phyloP scores from a whole-genome alignment of 2,888 invertebrate genomes.

The Tinea trinotella region DNA sequence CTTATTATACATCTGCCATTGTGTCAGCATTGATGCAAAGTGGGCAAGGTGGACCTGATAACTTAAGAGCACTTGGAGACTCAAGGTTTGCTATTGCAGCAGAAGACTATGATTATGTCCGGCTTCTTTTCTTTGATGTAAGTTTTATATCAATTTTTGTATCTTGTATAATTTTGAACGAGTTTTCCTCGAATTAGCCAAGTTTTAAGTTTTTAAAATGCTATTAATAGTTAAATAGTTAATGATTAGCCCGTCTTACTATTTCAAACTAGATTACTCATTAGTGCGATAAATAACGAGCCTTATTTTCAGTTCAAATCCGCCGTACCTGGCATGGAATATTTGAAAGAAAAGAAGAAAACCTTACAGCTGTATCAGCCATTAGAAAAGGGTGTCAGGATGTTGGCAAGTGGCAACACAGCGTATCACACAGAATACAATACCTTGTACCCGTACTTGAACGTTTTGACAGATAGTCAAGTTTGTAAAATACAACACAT shows the following conservation, averaged over 20 bases:
- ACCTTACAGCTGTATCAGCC: constrained; percentile 44
- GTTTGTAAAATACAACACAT: constrained; percentile 50
- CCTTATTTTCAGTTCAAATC: constrained; percentile 45
- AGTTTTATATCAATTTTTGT: constrained; percentile 11
- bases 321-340: constrained; percentile 46
- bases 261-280: too few relatives aligned
- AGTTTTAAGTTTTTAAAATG: not conserved
- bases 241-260: not conserved
- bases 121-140: constrained; percentile 48
- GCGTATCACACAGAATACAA: constrained; percentile 56
- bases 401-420: constrained; percentile 40
- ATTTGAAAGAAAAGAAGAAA: constrained; percentile 49
- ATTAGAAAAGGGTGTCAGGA: constrained; percentile 37
- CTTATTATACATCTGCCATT: constrained; percentile 57
- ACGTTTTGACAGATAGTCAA: constrained; percentile 43
- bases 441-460: constrained; percentile 45
- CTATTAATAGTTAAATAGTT: not conserved
- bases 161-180: too few relatives aligned
- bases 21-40: constrained; percentile 54
- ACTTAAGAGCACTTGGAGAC: constrained; percentile 42
- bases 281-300: too few relatives aligned
- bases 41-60: constrained; percentile 41
- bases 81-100: constrained; percentile 50
- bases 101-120: constrained; percentile 48
- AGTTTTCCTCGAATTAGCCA: not conserved